Base-by-base conservation (phyloP, 2,888 invertebrate species). In the Synergus umbraculus region DNA sequence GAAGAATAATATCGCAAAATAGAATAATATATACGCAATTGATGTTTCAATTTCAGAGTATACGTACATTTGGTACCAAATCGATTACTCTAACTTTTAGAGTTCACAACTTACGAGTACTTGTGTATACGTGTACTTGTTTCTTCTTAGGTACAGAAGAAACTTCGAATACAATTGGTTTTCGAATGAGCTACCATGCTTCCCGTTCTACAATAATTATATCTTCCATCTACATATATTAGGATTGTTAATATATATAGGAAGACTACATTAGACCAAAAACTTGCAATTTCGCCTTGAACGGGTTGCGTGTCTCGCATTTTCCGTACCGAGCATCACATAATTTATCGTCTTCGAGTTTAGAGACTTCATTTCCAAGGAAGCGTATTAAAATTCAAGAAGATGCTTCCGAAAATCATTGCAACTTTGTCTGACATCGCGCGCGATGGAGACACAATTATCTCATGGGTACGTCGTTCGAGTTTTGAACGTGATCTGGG, bases 381-480 rank as follows among this genome's bases (percentile, higher is more conserved):
- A n/a, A 41, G 49, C 54, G 18, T 49, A 54, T 54, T 73, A 37
- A 73, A 73, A 73, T 54, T 73, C 37, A 73, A 54, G 37, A 49
- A 41, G 54, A 73, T 49, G 54, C 73, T 73, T 2, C 54, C 41
- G 10, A 54, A 54, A 54, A 73, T 54, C 54, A 73, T 73, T 37
- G 54, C 73, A 54, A 41, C 37, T 73, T 15, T 73, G 49, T 37
- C 37, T 54, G 37, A 73, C 54, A 73, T 73, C n/a, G 54, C 73
- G 18, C 54, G 49, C 37, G 29, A 73, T 54, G 54, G 37, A 73
- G 73, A 18, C 54, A 73, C 37, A 73, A 54, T 73, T 73, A 73
- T 73, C 54, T 54, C 37, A 15, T 54, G 37, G 54, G 37, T 54
- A 37, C 37, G 37, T 37, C 73, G 37, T 54, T 54, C n/a, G 29